Evolutionary conservation across 2,797 vertebrate genomes (phyloP).

Genomic region (Tadarida brasiliensis): DNA sequence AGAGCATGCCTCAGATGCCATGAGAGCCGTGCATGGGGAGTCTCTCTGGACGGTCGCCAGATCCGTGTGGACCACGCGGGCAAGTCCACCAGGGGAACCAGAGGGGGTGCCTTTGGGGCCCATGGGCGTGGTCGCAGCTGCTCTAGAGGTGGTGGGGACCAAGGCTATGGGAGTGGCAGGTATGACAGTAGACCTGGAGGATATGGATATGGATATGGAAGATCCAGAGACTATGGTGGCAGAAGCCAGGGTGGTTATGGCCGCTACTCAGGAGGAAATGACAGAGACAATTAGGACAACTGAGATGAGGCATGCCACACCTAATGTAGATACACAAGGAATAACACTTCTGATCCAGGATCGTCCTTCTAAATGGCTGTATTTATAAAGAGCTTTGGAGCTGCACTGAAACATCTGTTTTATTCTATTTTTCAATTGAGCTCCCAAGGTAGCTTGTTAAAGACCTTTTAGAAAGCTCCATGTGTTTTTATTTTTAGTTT

Average conservation of each 20-base stretch:
- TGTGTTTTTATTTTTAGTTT: slow-evolving; percentile 49
- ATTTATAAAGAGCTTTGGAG: slow-evolving; percentile 94
- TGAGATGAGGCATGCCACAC: slow-evolving; percentile 75
- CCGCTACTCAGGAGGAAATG: slow-evolving; percentile 84
- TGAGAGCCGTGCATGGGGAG: slow-evolving; percentile 95
- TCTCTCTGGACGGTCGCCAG: slow-evolving; percentile 92
- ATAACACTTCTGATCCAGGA: slow-evolving; percentile 95
- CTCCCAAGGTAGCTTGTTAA: slow-evolving; percentile 72
- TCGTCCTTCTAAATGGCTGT: slow-evolving; percentile 95
- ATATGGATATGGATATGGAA: slow-evolving; percentile 77
- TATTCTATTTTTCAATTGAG: slow-evolving; percentile 88
- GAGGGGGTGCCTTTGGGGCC: slow-evolving; percentile 84
- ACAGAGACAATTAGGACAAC: slow-evolving; percentile 86
- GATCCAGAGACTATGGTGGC: slow-evolving; percentile 83
- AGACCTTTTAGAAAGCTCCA: slow-evolving; percentile 70
- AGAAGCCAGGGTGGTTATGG: slow-evolving; percentile 86
- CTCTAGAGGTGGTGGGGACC: slow-evolving; percentile 85
- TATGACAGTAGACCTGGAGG: slow-evolving; percentile 85
- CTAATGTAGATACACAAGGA: slow-evolving; percentile 90
- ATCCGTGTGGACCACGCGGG: slow-evolving; percentile 94
- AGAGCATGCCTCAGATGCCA: slow-evolving; percentile 93
- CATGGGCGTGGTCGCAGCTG: slow-evolving; percentile 80
- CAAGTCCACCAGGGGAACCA: slow-evolving; percentile 89
- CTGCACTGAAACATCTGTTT: slow-evolving; percentile 93
- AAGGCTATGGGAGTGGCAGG: slow-evolving; percentile 83